Conservation (phyloP, 2,888 invertebrate species). For the Sturmia bella region DNA sequence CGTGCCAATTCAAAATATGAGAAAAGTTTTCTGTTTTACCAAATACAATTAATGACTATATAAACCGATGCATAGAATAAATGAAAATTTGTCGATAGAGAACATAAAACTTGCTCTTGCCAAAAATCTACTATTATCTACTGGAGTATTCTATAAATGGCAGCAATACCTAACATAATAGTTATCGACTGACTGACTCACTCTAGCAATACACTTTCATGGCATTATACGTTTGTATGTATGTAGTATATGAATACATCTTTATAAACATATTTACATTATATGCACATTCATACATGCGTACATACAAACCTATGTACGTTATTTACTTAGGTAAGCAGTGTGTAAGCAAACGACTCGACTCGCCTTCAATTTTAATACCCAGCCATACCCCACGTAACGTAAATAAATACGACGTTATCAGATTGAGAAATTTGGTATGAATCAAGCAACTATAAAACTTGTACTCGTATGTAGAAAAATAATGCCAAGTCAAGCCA, state of each 20-base stretch:
- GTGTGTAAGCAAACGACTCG: slow-evolving; percentile 19
- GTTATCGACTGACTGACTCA: slow-evolving; percentile 38
- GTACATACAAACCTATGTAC: not conserved
- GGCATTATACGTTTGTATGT: not conserved
- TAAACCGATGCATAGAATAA: slow-evolving; percentile 50
- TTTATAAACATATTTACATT: not conserved
- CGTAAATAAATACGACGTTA: slow-evolving; percentile 31
- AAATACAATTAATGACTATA: slow-evolving; percentile 38
- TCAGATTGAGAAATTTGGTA: slow-evolving; percentile 39
- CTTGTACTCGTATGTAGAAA: not conserved
- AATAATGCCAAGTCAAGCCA: slow-evolving; percentile 38
- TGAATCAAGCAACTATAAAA: slow-evolving; percentile 32
- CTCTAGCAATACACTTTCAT: not conserved
- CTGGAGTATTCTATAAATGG: slow-evolving; percentile 28
- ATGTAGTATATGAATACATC: not conserved
- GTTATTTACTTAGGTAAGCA: not conserved
- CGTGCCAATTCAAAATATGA: slow-evolving; percentile 61
- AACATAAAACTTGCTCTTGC: slow-evolving; percentile 60
- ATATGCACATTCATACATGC: not conserved
- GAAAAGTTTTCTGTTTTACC: slow-evolving; percentile 31
- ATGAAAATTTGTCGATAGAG: slow-evolving; percentile 40
- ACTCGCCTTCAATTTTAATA: slow-evolving; percentile 40
- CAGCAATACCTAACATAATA: slow-evolving; percentile 24
- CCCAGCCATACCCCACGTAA: slow-evolving; percentile 51
- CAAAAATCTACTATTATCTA: slow-evolving; percentile 44